Evolutionary conservation across 2,113 vertebrate genomes (phyloP), one percentile per base, ranked within the genome.

Genomic region (Corythornis cristatus): DNA sequence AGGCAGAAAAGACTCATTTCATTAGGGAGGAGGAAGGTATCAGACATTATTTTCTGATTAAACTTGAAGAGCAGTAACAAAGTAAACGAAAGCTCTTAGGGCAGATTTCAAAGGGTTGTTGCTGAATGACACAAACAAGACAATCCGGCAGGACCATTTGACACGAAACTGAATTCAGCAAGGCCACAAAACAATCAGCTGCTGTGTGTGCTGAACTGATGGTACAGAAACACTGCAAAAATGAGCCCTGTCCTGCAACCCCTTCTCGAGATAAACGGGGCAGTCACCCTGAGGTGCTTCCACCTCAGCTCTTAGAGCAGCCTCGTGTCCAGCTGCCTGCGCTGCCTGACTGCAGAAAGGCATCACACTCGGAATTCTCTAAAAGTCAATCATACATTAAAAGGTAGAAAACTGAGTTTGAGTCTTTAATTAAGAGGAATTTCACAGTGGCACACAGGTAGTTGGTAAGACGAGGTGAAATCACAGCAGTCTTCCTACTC

Each of bases 401-500:
- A 37, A 37, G 10, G 37, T 37, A 37, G 37, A 37, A 37, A 37
- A 37, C 37, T 37, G 37, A 11, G 37, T 37, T 11, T 37, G 37
- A 37, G 37, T 37, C 3, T 62, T 48, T 57, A 31, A 50, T 89
- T 95, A 85, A 76, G 65, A 73, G 88, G 88, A 97, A 97, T 97
- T 98, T 95, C 68, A 93, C 75, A 64, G 75, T 79, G 85, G 87
- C 26, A 25, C 50, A 61, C 42, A n/a, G 12, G 61, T 90, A 96
- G 94, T 91, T 97, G 90, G 93, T 95, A 91, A 95, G 86, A 91
- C 64, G n/a, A 97, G 92, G 96, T 94, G 90, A 93, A 96, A 94
- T 95, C 95, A 93, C 96, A 96, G 94, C 91, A 97, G 94, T 88
- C 23, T 93, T 88, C 83, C 94, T 95, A 91, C 91, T 98, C 96